phyloP scores from a whole-genome alignment of 53 echinoderm and acorn worm species.

The Zoroaster sp. region DNA sequence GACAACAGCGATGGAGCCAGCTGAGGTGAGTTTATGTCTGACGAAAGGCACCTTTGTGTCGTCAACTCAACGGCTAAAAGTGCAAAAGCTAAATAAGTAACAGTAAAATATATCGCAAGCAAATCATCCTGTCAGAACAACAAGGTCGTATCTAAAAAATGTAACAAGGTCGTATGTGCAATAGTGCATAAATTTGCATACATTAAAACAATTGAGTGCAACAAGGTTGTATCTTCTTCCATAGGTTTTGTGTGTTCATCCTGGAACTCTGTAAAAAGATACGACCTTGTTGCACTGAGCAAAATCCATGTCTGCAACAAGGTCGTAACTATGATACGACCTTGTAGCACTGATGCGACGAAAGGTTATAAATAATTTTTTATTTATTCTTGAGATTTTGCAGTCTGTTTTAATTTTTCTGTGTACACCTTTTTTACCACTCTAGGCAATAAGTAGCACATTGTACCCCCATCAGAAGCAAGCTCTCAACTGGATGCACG shows the following conservation, averaged over 20 bases:
- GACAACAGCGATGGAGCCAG: constrained; percentile 62
- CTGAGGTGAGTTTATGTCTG: constrained; percentile 43
- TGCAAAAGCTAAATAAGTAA: not conserved
- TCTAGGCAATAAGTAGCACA: constrained; percentile 71
- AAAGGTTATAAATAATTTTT: not conserved
- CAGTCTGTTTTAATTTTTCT: not conserved
- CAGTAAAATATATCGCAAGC: not conserved
- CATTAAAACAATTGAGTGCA: no score
- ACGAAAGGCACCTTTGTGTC: not conserved
- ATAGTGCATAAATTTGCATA: no score
- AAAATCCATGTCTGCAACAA: no score
- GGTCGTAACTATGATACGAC: no score
- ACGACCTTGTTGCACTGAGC: no score
- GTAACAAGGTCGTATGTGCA: no score
- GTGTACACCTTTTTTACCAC: not conserved
- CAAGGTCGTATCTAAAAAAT: no score
- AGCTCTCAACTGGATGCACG: constrained; percentile 85
- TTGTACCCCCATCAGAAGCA: constrained; percentile 95
- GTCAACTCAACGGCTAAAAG: not conserved
- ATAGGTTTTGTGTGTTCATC: no score
- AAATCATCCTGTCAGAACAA: no score
- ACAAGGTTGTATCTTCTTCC: no score
- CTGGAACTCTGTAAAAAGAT: no score
- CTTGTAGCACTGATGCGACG: not conserved
- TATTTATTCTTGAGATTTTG: no score